A percentile compares a stretch with the other conserved stretches of the same genome.
Evolutionary conservation across 1,140 invertebrate genomes (phyloP).

Genomic region (Orius laevigatus): DNA sequence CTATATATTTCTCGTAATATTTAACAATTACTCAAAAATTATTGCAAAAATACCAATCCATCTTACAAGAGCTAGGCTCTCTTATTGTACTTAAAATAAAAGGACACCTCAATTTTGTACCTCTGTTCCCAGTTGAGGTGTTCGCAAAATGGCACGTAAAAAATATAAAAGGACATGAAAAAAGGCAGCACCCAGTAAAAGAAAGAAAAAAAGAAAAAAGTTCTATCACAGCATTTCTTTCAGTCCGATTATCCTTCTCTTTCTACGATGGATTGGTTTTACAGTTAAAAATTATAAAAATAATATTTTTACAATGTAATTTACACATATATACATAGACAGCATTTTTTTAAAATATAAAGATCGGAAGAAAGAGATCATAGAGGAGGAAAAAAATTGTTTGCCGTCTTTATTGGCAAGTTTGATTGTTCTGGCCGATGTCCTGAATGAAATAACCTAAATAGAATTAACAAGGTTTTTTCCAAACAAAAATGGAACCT

Average conservation of each 20-base stretch:
- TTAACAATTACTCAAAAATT: neutral
- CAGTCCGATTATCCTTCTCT: conserved; percentile 11
- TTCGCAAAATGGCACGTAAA: neutral
- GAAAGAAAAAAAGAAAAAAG: neutral
- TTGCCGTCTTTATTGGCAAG: too few species aligned
- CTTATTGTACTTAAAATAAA: too few species aligned
- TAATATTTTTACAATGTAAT: conserved; percentile 1
- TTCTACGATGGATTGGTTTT: conserved; percentile 14
- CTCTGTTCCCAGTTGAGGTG: neutral
- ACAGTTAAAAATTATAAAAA: conserved; percentile 10
- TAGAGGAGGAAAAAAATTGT: too few species aligned
- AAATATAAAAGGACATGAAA: too few species aligned
- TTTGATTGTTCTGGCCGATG: too few species aligned
- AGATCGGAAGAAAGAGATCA: too few species aligned
- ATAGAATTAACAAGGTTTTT: too few species aligned
- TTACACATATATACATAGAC: too few species aligned
- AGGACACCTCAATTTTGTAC: too few species aligned
- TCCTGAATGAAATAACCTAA: too few species aligned
- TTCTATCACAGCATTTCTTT: conserved; percentile 16
- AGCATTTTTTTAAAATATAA: too few species aligned
- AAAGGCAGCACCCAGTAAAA: conserved; percentile 5
- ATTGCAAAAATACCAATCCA: neutral
- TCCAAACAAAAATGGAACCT: too few species aligned
- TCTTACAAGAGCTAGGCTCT: neutral
- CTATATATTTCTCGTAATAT: neutral